Evolutionary conservation across 2,113 vertebrate species (phyloP).

Genomic region (Paracanthobrama guichenoti): DNA sequence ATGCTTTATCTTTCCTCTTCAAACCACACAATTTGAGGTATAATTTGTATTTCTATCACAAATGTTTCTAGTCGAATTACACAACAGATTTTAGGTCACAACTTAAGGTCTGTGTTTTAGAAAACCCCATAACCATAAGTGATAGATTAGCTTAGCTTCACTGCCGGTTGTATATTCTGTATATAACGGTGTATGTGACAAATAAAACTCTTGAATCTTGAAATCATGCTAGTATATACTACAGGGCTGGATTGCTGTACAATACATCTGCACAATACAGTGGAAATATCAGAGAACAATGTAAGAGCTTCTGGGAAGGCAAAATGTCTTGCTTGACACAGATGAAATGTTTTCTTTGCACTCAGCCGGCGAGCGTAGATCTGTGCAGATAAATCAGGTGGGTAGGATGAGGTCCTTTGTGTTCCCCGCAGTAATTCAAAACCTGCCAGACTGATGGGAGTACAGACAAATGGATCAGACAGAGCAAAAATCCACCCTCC

Average conservation of each 20-base stretch:
- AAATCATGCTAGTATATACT: background rate
- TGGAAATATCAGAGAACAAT: slow-evolving; percentile 24
- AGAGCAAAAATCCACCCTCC: slow-evolving; percentile 38
- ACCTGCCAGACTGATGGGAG: slow-evolving; percentile 43
- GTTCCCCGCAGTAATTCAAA: slow-evolving; percentile 42
- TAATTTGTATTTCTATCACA: background rate
- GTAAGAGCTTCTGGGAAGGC: slow-evolving; percentile 27
- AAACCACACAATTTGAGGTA: background rate
- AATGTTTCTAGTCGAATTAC: background rate
- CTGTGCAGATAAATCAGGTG: slow-evolving; percentile 42
- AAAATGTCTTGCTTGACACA: slow-evolving; percentile 41
- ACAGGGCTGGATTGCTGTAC: background rate
- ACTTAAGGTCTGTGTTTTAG: background rate
- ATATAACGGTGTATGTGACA: too few relatives aligned
- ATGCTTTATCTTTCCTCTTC: too few relatives aligned
- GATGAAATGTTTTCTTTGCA: slow-evolving; percentile 43
- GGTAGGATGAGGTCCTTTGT: slow-evolving; percentile 44
- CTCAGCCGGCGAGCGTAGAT: slow-evolving; percentile 33
- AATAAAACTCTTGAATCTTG: too few relatives aligned
- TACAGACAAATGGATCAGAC: slow-evolving; percentile 46
- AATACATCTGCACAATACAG: slow-evolving; percentile 12
- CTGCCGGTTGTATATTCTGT: too few relatives aligned
- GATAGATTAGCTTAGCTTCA: slow-evolving; percentile 7
- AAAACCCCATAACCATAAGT: background rate
- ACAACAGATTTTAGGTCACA: background rate